These are phyloP conservation scores for Anthophora plumipes DNA, from an alignment of 2,888 invertebrate genomes.

Conservation along the genomic window DNA sequence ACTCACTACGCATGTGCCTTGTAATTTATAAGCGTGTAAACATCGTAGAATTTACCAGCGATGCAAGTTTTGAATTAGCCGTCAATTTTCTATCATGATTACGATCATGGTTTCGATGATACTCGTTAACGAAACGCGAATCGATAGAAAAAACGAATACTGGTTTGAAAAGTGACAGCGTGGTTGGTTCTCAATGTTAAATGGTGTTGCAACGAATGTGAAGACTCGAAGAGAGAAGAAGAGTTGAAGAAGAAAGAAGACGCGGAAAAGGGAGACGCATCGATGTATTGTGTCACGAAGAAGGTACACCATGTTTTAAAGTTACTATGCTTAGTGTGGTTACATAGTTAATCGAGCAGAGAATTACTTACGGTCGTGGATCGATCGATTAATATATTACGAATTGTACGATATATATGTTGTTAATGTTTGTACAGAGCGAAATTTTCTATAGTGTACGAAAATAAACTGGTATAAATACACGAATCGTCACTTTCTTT, in stretches of 20 bases:
- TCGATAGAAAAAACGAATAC: neutral
- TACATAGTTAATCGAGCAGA: neutral
- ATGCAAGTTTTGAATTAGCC: slow-evolving; percentile 11
- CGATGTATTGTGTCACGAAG: neutral
- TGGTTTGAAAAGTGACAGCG: neutral
- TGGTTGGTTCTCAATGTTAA: neutral
- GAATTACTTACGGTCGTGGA: neutral
- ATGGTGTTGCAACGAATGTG: neutral
- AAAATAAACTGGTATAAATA: slow-evolving; percentile 40
- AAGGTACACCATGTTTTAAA: slow-evolving; percentile 10
- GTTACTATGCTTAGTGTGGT: neutral
- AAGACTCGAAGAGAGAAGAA: neutral
- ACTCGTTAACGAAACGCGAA: neutral
- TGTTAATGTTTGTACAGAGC: slow-evolving; percentile 14
- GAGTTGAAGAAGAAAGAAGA: neutral
- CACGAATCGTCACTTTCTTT: neutral
- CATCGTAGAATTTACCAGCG: slow-evolving; percentile 12
- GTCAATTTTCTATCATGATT: neutral
- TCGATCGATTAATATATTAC: neutral
- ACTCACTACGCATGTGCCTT: slow-evolving; percentile 11
- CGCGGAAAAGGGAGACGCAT: neutral
- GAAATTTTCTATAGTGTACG: neutral
- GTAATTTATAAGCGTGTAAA: neutral
- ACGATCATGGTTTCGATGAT: neutral
- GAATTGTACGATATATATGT: slow-evolving; percentile 10